These are phyloP conservation scores for Plotosus lineatus DNA, from an alignment of 2,113 vertebrate species.

Conservation along the genomic window DNA sequence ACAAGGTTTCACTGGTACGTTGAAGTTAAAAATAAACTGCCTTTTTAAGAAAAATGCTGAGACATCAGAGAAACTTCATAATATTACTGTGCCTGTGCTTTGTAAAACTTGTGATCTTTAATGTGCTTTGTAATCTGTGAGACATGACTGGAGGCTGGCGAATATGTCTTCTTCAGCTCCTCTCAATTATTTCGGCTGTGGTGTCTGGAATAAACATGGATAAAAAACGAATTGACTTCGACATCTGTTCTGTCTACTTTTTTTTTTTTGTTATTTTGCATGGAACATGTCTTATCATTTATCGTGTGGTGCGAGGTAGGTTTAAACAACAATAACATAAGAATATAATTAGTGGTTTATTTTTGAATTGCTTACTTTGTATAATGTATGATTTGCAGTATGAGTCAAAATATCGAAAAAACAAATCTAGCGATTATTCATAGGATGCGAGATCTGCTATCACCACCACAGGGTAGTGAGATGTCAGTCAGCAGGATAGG, in stretches of 20 bases:
- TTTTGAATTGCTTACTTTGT: too few relatives aligned
- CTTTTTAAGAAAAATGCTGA: slow-evolving; percentile 4
- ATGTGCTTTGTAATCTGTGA: slow-evolving; percentile 16
- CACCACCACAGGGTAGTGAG: too few relatives aligned
- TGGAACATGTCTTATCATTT: not conserved
- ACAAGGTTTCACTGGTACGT: not conserved
- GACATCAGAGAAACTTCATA: not conserved
- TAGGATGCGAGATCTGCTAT: too few relatives aligned
- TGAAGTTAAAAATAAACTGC: slow-evolving; percentile 34
- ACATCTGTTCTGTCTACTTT: slow-evolving; percentile 1
- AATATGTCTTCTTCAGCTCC: not conserved
- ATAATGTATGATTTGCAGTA: too few relatives aligned
- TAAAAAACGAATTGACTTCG: not conserved
- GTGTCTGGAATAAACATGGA: slow-evolving; percentile 11
- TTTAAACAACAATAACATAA: too few relatives aligned
- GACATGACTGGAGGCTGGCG: not conserved
- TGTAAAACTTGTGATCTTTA: not conserved
- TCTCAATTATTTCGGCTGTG: not conserved
- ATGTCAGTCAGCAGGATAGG: too few relatives aligned
- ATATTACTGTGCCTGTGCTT: not conserved
- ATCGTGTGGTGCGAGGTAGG: not conserved
- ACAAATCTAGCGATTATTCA: too few relatives aligned
- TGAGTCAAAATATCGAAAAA: too few relatives aligned
- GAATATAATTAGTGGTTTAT: too few relatives aligned
- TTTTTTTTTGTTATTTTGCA: not conserved